A percentile compares a stretch with the other conserved stretches of the same genome.
These are phyloP conservation scores for Dynastes maya DNA, from an alignment of 2,888 invertebrate genomes.

Conservation along the genomic window DNA sequence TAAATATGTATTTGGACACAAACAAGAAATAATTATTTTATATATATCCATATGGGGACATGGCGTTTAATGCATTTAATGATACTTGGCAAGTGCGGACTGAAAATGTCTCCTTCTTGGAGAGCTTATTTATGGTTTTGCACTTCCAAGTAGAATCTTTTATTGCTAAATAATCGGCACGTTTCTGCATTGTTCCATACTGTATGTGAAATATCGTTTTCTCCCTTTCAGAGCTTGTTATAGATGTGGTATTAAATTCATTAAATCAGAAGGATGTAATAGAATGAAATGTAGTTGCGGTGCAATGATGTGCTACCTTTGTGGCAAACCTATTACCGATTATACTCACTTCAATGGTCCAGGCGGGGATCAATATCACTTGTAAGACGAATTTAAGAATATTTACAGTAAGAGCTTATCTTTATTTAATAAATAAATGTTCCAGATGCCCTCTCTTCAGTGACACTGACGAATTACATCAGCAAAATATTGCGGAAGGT, in stretches of 20 bases:
- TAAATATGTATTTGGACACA: too few species aligned
- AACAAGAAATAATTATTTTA: too few species aligned
- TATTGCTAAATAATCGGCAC: too few species aligned
- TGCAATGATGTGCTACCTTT: conserved; percentile 74
- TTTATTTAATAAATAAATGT: conserved; percentile 8
- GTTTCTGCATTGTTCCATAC: too few species aligned
- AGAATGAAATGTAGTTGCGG: conserved; percentile 75
- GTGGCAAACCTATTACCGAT: conserved; percentile 71
- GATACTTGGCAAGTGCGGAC: too few species aligned
- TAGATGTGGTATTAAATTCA: conserved; percentile 70
- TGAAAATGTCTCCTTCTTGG: too few species aligned
- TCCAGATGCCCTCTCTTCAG: conserved; percentile 69
- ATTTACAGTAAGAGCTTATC: conserved; percentile 15
- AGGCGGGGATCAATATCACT: conserved; percentile 64
- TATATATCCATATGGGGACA: too few species aligned
- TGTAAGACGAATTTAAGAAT: conserved; percentile 55
- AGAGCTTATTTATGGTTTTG: too few species aligned
- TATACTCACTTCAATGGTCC: conserved; percentile 74
- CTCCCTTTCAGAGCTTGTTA: conserved; percentile 68
- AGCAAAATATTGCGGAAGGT: conserved; percentile 66
- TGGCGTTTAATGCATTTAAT: too few species aligned
- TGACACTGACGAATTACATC: conserved; percentile 67
- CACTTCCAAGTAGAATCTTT: too few species aligned
- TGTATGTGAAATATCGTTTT: background rate
- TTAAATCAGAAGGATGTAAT: conserved; percentile 75